A percentile compares a stretch with the other conserved stretches of the same genome.
phyloP scores from a whole-genome alignment of 2,113 vertebrate genomes.

The human region DNA sequence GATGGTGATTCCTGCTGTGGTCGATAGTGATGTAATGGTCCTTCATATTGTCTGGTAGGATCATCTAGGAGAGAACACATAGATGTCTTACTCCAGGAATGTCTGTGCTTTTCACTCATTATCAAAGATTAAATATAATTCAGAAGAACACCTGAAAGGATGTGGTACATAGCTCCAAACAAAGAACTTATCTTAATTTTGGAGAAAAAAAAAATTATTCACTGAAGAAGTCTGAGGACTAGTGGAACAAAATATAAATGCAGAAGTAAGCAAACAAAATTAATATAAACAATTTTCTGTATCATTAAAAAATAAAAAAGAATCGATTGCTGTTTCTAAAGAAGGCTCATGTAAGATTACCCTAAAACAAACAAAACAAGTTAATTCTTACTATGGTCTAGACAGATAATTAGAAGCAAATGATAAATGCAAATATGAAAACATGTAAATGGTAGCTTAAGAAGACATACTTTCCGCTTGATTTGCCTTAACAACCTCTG shows the following conservation, averaged over 20 bases:
- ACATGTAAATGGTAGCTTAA: background rate
- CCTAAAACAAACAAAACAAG: conserved; percentile 3
- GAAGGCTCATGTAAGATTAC: background rate
- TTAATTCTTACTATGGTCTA: background rate
- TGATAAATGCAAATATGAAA: conserved; percentile 29
- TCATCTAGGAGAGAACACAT: conserved; percentile 82
- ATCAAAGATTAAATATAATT: conserved; percentile 10
- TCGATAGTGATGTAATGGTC: conserved; percentile 88
- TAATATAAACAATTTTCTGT: background rate
- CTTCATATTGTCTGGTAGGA: conserved; percentile 88
- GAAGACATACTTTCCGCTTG: conserved; percentile 88
- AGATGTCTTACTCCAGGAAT: background rate
- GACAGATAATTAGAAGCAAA: conserved; percentile 13
- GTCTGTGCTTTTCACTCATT: background rate
- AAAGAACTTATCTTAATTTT: conserved; percentile 24
- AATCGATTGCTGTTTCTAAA: background rate
- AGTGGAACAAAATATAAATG: background rate
- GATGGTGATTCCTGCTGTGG: conserved; percentile 86
- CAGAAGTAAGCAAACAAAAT: background rate
- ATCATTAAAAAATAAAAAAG: background rate
- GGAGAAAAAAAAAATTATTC: background rate
- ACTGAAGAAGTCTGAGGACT: background rate
- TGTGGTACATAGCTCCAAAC: background rate
- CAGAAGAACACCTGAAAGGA: background rate
- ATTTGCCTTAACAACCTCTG: conserved; percentile 84